These are phyloP conservation scores for Bradypus variegatus DNA, from an alignment of 2,797 vertebrate genomes.

Conservation along the genomic window DNA sequence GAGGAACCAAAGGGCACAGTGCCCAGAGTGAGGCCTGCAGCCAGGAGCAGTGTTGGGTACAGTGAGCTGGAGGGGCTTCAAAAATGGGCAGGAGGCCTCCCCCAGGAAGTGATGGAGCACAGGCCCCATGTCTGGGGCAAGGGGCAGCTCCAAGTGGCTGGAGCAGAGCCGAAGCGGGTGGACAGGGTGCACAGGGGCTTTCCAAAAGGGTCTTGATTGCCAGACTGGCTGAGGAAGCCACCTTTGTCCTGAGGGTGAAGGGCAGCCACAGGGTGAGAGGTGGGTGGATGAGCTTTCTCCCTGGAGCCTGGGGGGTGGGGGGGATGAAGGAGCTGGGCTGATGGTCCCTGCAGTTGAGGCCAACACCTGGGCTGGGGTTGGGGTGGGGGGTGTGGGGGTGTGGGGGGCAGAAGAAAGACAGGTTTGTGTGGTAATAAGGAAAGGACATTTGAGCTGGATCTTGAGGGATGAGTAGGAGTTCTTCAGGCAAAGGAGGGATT, in stretches of 20 bases:
- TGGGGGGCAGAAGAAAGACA: not conserved
- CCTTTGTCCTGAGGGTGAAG: not conserved
- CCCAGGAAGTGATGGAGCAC: not conserved
- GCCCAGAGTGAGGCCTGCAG: not conserved
- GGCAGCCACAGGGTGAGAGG: not conserved
- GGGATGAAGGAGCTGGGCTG: not conserved
- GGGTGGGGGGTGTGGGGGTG: too few species aligned
- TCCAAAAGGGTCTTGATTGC: not conserved
- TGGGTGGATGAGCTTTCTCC: not conserved
- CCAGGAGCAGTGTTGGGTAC: not conserved
- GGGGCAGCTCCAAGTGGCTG: not conserved
- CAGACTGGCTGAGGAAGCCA: not conserved
- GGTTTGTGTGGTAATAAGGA: not conserved
- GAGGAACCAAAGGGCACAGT: not conserved
- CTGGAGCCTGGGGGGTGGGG: not conserved
- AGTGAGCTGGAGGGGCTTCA: not conserved
- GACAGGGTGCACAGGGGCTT: not conserved
- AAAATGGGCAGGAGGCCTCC: not conserved
- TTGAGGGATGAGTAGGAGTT: not conserved
- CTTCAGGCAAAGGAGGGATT: not conserved
- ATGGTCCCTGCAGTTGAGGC: not conserved
- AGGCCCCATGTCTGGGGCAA: not conserved
- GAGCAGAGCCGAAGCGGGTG: not conserved
- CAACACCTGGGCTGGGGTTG: not conserved
- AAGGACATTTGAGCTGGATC: not conserved